Evolutionary conservation across 2,113 vertebrate genomes (phyloP), one percentile per base, ranked within the genome.

Genomic region (Oreochromis niloticus): DNA sequence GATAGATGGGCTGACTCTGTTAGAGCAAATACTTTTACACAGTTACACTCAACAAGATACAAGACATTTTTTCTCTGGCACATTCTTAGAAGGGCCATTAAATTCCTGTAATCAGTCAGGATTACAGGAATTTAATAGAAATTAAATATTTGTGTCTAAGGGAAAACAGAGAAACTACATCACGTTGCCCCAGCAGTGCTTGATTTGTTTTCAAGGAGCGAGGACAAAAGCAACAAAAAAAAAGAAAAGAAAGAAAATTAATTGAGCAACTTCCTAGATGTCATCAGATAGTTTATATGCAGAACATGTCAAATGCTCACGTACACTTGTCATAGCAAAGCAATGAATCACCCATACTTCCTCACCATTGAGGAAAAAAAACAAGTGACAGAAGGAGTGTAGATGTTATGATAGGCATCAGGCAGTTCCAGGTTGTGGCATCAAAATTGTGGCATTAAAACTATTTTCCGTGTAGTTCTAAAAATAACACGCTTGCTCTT

Each of bases 231-330:
- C 81, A 88, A 79, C 9, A 63, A 84, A 71, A 50, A 4, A n/a
- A 9, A 57, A 66, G n/a, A 80, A 36, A 80, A 81, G 57, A 63
- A 17, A 57, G 12, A 68, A 79, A 82, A 85, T 85, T 85, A 82
- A 90, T 55, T 84, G 81, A 93, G 17, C 66, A 48, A n/a, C 75
- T 83, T 52, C 30, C 30, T 85, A 86, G 80, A 89, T 94, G 90
- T 94, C 90, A 92, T 4, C 89, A 83, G 50, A 4, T 56, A 43
- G 16, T 85, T 83, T 85, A 82, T 57, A 85, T 48, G 75, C 41
- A 80, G 93, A 94, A 78, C 27, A 52, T n/a, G 24, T 13, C 46
- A 75, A 55, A 79, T 19, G 17, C 22, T 71, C 82, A 75, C 41
- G 1, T 61, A 50, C 22, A 16, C 57, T 48, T 71, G 68, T 85